Evolutionary conservation across 2,888 invertebrate genomes (phyloP).

Genomic region (Callinectes sapidus): DNA sequence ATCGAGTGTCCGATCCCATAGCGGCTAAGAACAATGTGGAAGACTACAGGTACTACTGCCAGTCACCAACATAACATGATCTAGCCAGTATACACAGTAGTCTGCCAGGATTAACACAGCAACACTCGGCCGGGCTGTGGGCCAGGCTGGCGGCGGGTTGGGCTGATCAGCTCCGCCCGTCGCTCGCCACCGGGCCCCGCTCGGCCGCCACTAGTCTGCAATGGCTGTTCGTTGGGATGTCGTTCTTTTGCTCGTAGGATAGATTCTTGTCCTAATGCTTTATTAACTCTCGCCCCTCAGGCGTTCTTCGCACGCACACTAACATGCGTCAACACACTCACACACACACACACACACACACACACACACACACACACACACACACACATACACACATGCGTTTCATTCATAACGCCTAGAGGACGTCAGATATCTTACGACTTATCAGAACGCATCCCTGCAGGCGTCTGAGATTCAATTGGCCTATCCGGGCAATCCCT

Average conservation of each 20-base stretch:
- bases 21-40: slow-evolving; percentile 69
- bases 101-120: slow-evolving; percentile 19
- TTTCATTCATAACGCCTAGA: slow-evolving; percentile 17
- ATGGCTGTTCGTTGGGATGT: slow-evolving; percentile 54
- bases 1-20: slow-evolving; percentile 68
- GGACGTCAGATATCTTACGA: slow-evolving; percentile 37
- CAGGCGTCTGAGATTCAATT: slow-evolving; percentile 68
- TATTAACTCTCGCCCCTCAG: neutral
- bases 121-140: neutral
- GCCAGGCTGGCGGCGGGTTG: neutral
- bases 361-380: slow-evolving; percentile 32
- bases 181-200: neutral
- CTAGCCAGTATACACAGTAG: slow-evolving; percentile 26
- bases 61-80: slow-evolving; percentile 23
- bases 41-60: slow-evolving; percentile 61
- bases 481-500: slow-evolving; percentile 66
- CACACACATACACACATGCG: slow-evolving; percentile 15
- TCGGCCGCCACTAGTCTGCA: slow-evolving; percentile 45
- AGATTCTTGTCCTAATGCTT: slow-evolving; percentile 10
- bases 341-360: slow-evolving; percentile 14
- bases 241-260: slow-evolving; percentile 49
- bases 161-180: neutral
- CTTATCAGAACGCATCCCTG: slow-evolving; percentile 53
- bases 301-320: slow-evolving; percentile 10
- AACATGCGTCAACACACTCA: neutral